Conservation (phyloP, 2,113 vertebrate genomes). For the Cyanoramphus novaezelandiae region DNA sequence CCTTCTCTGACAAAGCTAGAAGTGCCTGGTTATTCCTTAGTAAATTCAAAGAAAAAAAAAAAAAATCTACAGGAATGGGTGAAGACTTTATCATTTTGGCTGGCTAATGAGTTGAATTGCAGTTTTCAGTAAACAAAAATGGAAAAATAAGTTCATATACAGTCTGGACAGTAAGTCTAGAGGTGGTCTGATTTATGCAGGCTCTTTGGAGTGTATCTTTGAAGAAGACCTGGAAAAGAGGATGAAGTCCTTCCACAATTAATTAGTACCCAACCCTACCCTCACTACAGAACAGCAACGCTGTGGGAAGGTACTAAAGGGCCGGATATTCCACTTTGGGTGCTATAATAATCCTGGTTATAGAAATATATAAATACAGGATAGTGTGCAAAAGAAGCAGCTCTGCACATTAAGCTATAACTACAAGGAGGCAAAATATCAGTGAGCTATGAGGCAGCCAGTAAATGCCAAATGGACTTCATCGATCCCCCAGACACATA, state of each 20-base stretch:
- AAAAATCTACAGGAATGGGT: background rate
- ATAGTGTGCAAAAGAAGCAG: background rate
- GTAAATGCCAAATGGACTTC: background rate
- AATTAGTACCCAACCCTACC: background rate
- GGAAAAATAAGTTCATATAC: background rate
- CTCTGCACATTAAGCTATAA: background rate
- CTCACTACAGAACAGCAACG: background rate
- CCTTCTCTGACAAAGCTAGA: background rate
- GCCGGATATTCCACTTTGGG: background rate
- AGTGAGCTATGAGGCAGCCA: background rate
- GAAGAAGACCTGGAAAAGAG: background rate
- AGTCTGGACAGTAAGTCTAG: background rate
- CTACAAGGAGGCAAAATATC: background rate
- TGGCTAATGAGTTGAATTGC: background rate
- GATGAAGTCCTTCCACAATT: background rate
- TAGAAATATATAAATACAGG: background rate
- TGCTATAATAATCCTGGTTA: background rate
- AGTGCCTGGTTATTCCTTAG: background rate
- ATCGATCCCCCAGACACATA: background rate
- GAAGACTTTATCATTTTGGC: background rate
- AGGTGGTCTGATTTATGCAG: background rate
- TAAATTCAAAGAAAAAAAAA: background rate
- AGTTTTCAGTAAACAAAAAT: slow-evolving; percentile 9
- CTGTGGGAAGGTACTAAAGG: background rate
- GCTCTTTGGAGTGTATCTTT: background rate